Evolutionary conservation across 1,140 invertebrate species (phyloP), one percentile per base, ranked within the genome.

Genomic region (Papilio polyxenes): DNA sequence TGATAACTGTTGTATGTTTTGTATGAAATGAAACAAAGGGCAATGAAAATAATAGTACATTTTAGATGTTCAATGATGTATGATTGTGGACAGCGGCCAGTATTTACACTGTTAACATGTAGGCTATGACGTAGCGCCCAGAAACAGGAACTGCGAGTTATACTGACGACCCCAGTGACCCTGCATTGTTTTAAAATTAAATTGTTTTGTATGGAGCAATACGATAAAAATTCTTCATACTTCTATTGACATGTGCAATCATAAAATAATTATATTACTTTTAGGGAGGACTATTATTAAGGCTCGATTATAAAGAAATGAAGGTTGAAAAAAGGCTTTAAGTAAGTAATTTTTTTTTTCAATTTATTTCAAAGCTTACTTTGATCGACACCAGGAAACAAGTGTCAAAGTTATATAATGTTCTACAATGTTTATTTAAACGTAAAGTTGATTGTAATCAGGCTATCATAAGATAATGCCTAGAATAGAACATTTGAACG

Each of bases 111-210:
- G 89, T 92, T 92, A 92, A 89, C 86, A 87, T 92, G 80, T 85
- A 89, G 88, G 87, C 56, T 59, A 20, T 59, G 56, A 59, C 20
- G 56, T 59, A 59, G 56, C 89, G 86, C 87, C 86, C 88, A 87
- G 86, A 91, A 91, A 91, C 86, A 89, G 86, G 91, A 92, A 89
- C 88, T 91, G 90, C 89, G 84, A 87, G 89, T 92, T 90, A 88
- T 84, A 88, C 86, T 88, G 86, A 84, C 86, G 87, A 88, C 89
- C 89, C 91, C 91, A 87, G 87, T 87, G 17, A 84, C 89, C 17
- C 77, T 78, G 81, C n/a, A 31, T 31, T n/a, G n/a, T 74, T 72
- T 78, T 76, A 83, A 53, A 77, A 49, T 44, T n/a, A n/a, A 81
- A 62, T 83, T 65, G 48, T 80, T 80, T 83, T 83, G 62, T 74